Percentiles rank a stretch among this genome's conserved stretches.
phyloP scores from a whole-genome alignment of 2,113 vertebrate species.

The Misgurnus mizolepis region DNA sequence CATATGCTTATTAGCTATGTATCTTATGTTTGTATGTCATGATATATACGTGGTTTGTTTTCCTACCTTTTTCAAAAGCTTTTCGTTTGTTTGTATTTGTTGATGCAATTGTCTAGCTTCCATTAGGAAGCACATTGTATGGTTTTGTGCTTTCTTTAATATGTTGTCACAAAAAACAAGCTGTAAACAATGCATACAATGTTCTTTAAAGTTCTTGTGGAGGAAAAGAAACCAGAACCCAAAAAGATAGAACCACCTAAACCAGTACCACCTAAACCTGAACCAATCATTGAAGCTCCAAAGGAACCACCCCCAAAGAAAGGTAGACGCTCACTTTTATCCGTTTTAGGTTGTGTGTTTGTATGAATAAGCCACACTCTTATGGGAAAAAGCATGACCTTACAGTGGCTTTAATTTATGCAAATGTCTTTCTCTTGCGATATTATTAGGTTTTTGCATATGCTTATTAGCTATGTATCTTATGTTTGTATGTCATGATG shows the following conservation, averaged over 20 bases:
- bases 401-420: conserved; percentile 19
- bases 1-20: neutral
- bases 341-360: no score
- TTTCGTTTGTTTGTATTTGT: no score
- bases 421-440: conserved; percentile 1
- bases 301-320: no score
- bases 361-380: conserved; percentile 11
- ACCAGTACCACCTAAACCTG: no score
- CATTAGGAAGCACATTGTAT: conserved; percentile 29
- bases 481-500: neutral
- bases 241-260: no score
- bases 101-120: no score
- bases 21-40: neutral
- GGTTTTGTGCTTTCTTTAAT: neutral
- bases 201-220: no score
- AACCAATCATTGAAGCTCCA: no score
- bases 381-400: conserved; percentile 8
- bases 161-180: no score
- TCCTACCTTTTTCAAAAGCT: neutral
- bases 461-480: neutral
- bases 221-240: no score
- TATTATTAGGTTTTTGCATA: neutral
- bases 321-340: no score
- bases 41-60: neutral
- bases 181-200: no score